These are phyloP conservation scores for Nannoperca obscura DNA, from an alignment of 2,797 vertebrate genomes.

Conservation along the genomic window DNA sequence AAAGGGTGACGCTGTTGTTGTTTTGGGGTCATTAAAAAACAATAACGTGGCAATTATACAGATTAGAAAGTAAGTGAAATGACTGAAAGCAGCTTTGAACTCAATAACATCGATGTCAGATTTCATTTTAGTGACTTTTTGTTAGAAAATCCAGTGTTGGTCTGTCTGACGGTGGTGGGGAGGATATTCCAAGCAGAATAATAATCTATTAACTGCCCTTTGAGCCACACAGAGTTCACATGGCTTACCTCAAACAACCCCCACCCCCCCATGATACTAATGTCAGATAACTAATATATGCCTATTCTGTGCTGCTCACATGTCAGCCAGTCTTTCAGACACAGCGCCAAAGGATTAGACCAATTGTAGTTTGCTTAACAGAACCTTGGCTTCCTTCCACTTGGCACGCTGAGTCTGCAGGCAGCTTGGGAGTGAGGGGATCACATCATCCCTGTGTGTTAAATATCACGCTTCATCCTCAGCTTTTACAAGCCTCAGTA, in stretches of 20 bases:
- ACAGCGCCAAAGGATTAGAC: slow-evolving; percentile 60
- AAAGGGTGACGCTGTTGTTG: background rate
- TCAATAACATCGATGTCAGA: too few relatives aligned
- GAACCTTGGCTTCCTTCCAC: slow-evolving; percentile 62
- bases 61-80: too few relatives aligned
- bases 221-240: slow-evolving; percentile 25
- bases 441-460: slow-evolving; percentile 27
- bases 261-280: background rate
- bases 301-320: slow-evolving; percentile 45
- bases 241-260: slow-evolving; percentile 41
- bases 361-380: slow-evolving; percentile 69
- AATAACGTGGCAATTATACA: too few relatives aligned
- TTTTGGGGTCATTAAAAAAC: background rate
- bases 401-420: slow-evolving; percentile 55
- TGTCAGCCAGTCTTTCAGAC: slow-evolving; percentile 60
- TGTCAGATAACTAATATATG: slow-evolving; percentile 44
- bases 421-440: slow-evolving; percentile 54
- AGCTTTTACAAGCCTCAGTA: slow-evolving; percentile 4
- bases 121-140: too few relatives aligned
- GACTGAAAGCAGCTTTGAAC: too few relatives aligned
- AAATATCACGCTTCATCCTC: slow-evolving; percentile 21
- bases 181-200: too few relatives aligned
- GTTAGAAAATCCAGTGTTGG: too few relatives aligned
- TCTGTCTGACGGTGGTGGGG: too few relatives aligned
- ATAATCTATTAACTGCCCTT: background rate